A percentile compares a stretch with the other conserved stretches of the same genome.
These are phyloP conservation scores for Bubo scandiacus DNA, from an alignment of 2,113 vertebrate genomes.

Conservation along the genomic window DNA sequence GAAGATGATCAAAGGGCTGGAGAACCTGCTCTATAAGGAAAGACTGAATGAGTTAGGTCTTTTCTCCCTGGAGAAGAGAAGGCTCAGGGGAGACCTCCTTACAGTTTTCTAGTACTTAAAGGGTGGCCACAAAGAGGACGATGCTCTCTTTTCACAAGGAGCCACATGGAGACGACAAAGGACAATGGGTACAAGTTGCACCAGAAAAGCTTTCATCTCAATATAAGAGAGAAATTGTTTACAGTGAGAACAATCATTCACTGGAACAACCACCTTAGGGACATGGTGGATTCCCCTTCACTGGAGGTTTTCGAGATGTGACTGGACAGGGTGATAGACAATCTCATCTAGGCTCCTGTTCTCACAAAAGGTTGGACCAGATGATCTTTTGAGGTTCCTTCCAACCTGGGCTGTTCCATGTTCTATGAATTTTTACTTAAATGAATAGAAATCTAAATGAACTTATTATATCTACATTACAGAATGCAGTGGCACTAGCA, in stretches of 20 bases:
- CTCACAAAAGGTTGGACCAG: not conserved
- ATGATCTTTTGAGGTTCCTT: not conserved
- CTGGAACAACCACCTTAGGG: not conserved
- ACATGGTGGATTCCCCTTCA: not conserved
- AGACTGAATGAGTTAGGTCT: not conserved
- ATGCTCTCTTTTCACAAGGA: not conserved
- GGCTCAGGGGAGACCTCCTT: not conserved
- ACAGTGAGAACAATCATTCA: not conserved
- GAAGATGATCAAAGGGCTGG: not conserved
- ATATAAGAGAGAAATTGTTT: not conserved
- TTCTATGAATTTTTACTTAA: not conserved
- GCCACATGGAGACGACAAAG: not conserved
- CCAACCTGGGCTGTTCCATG: not conserved
- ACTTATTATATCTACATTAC: not conserved
- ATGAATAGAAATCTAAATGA: not conserved
- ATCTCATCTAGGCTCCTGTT: not conserved
- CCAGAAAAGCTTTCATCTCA: not conserved
- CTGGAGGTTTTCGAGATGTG: not conserved
- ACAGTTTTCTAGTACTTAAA: not conserved
- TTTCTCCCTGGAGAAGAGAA: not conserved
- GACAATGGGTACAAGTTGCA: not conserved
- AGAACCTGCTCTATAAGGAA: not conserved
- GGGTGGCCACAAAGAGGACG: not conserved
- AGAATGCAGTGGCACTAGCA: not conserved
- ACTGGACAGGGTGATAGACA: not conserved